Evolutionary conservation across 2,888 invertebrate species (phyloP).

Genomic region (Stegophylla sp.): DNA sequence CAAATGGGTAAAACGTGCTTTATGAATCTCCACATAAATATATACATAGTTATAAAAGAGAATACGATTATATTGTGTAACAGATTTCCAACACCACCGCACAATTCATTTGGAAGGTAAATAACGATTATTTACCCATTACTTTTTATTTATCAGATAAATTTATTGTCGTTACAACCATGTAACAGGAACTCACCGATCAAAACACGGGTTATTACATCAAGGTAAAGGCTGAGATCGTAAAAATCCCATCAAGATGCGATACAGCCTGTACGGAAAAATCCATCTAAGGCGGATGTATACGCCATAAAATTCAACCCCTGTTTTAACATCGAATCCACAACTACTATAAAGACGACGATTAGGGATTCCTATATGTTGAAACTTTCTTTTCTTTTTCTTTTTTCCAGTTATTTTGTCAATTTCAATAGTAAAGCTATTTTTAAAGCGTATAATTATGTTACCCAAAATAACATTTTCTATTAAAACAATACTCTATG

Average conservation of each 20-base stretch:
- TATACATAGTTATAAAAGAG: neutral
- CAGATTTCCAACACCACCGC: neutral
- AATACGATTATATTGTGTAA: neutral
- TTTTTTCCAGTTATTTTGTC: neutral
- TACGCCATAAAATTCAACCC: constrained; percentile 54
- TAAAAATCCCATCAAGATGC: constrained; percentile 57
- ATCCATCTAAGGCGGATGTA: constrained; percentile 42
- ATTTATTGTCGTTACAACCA: constrained; percentile 51
- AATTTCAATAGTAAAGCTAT: neutral
- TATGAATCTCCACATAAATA: no score
- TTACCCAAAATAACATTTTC: neutral
- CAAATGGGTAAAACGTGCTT: no score
- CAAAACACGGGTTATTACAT: constrained; percentile 58
- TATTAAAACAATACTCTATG: neutral
- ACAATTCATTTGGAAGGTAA: constrained; percentile 34
- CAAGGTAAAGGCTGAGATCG: constrained; percentile 50
- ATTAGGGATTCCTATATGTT: constrained; percentile 38
- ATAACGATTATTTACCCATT: constrained; percentile 51
- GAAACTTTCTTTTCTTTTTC: constrained; percentile 12
- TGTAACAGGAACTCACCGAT: constrained; percentile 56
- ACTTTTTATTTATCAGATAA: constrained; percentile 52
- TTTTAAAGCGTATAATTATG: neutral
- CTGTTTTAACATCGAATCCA: constrained; percentile 49
- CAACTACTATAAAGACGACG: constrained; percentile 44
- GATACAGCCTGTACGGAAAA: constrained; percentile 41